These are phyloP conservation scores for Pseudochirops cupreus DNA, from an alignment of 2,797 vertebrate species.

Conservation along the genomic window DNA sequence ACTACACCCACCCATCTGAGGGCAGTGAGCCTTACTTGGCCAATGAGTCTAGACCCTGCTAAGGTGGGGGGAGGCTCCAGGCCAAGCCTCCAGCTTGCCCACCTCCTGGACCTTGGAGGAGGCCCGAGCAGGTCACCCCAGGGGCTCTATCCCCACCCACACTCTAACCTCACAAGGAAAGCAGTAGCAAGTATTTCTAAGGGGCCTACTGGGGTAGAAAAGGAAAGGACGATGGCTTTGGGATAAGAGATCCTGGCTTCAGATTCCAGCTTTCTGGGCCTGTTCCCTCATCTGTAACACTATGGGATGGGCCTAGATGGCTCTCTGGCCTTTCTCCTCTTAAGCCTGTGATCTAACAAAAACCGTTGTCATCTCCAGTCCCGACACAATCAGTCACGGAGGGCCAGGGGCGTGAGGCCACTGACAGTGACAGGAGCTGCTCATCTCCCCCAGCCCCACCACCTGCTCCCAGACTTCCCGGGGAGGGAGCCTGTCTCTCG, in stretches of 20 bases:
- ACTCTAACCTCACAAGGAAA: too few species aligned
- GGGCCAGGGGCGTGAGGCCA: background rate
- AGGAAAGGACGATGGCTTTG: background rate
- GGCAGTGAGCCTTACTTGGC: conserved; percentile 27
- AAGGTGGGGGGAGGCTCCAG: background rate
- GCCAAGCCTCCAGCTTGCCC: background rate
- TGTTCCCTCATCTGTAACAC: too few species aligned
- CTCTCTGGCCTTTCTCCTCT: background rate
- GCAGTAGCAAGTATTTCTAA: background rate
- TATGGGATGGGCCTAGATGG: too few species aligned
- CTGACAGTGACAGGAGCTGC: background rate
- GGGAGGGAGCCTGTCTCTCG: background rate
- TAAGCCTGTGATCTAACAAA: background rate
- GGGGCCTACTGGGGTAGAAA: background rate
- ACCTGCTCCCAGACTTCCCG: background rate
- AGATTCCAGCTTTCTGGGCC: too few species aligned
- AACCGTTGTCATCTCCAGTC: background rate
- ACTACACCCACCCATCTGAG: background rate
- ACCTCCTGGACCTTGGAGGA: too few species aligned
- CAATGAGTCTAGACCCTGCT: background rate
- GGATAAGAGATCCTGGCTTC: background rate
- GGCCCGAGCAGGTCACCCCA: too few species aligned
- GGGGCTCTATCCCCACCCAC: too few species aligned
- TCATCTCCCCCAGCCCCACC: background rate
- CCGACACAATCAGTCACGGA: background rate